These are phyloP conservation scores for Acheta domesticus DNA, from an alignment of 2,888 invertebrate genomes.

Conservation along the genomic window DNA sequence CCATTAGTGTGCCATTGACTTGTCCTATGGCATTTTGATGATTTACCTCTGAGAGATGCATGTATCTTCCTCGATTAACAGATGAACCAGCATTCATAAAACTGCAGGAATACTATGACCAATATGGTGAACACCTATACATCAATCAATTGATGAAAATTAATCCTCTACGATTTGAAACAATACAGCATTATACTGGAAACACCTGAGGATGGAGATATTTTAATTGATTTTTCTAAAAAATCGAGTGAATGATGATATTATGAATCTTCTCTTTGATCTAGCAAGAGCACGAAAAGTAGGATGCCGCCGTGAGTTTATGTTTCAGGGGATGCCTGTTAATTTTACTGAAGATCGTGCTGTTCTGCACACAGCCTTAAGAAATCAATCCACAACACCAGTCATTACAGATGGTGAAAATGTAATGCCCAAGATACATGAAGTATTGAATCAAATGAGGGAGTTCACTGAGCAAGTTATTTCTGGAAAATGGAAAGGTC, in stretches of 20 bases:
- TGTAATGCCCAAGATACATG: constrained; percentile 89
- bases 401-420: constrained; percentile 82
- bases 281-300: constrained; percentile 75
- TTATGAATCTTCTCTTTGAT: constrained; percentile 69
- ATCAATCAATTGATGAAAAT: background rate
- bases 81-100: background rate
- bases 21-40: background rate
- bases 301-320: constrained; percentile 79
- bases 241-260: constrained; percentile 81
- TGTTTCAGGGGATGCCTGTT: constrained; percentile 92
- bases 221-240: constrained; percentile 96
- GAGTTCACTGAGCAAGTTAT: constrained; percentile 75
- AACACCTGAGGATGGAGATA: constrained; percentile 83
- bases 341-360: constrained; percentile 97
- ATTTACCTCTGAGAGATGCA: background rate
- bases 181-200: constrained; percentile 63
- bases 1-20: background rate
- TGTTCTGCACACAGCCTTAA: constrained; percentile 90
- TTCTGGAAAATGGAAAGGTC: constrained; percentile 61
- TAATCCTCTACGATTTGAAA: background rate
- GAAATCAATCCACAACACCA: constrained; percentile 76
- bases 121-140: constrained; percentile 4
- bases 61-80: background rate
- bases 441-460: constrained; percentile 91
- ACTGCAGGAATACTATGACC: background rate